Conservation (phyloP, 1,140 invertebrate genomes). For the Lethrus apterus region DNA sequence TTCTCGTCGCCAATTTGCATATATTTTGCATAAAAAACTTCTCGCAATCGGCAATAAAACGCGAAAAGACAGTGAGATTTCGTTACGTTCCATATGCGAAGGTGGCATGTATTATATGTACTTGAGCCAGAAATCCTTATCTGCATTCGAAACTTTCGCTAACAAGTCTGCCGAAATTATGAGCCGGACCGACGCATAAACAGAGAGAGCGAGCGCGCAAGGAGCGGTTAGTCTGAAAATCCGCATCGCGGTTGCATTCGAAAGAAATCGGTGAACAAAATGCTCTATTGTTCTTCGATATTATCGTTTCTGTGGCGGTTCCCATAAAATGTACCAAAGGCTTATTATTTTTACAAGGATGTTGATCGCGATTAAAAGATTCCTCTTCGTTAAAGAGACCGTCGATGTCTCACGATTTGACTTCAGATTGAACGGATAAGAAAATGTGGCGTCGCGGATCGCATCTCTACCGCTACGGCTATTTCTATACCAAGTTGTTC, state of each 20-base stretch:
- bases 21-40: slow-evolving; percentile 10
- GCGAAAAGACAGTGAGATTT: slow-evolving; percentile 14
- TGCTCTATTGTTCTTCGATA: slow-evolving; percentile 26
- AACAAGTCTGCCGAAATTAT: slow-evolving; percentile 24
- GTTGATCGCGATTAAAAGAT: slow-evolving; percentile 27
- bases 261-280: slow-evolving; percentile 23
- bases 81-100: slow-evolving; percentile 7
- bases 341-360: slow-evolving; percentile 27
- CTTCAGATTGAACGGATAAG: slow-evolving; percentile 25
- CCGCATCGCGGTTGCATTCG: slow-evolving; percentile 14
- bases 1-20: slow-evolving; percentile 12
- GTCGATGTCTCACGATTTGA: slow-evolving; percentile 26
- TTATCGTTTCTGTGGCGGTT: slow-evolving; percentile 22
- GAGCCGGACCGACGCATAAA: slow-evolving; percentile 20
- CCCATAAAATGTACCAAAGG: slow-evolving; percentile 25
- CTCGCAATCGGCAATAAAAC: slow-evolving; percentile 9
- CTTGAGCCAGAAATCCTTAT: slow-evolving; percentile 23
- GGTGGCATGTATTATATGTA: slow-evolving; percentile 10
- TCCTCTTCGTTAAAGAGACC: slow-evolving; percentile 29
- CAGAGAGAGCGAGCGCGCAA: slow-evolving; percentile 16
- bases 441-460: slow-evolving; percentile 24
- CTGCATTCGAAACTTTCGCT: slow-evolving; percentile 21
- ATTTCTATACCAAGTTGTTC: not conserved
- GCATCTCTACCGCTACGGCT: slow-evolving; percentile 16
- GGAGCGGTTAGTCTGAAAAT: not conserved